Evolutionary conservation across 2,797 vertebrate genomes (phyloP).

Genomic region (Danio albolineatus): DNA sequence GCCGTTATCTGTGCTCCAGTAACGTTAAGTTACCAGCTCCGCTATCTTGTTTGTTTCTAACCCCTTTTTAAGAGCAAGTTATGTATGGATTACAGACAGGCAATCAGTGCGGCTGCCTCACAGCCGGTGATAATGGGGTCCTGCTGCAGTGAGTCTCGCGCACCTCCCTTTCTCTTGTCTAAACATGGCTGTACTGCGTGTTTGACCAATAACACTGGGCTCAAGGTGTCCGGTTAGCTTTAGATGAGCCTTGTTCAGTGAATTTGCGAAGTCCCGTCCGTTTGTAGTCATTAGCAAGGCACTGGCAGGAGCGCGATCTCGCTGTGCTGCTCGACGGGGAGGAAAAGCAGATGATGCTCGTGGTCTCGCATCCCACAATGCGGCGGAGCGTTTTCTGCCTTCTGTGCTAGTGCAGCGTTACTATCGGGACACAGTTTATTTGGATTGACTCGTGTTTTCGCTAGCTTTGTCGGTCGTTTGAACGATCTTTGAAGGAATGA

Average conservation of each 20-base stretch:
- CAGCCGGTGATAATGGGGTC: constrained; percentile 71
- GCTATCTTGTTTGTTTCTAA: not conserved
- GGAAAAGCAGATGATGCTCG: constrained; percentile 33
- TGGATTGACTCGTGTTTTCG: not conserved
- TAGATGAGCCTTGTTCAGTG: not conserved
- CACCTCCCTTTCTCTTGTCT: constrained; percentile 58
- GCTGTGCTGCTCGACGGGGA: constrained; percentile 69
- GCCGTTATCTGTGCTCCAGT: not conserved
- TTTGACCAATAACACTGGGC: constrained; percentile 51
- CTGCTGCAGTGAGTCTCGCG: constrained; percentile 58
- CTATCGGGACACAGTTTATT: not conserved
- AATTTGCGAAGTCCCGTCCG: not conserved
- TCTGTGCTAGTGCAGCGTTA: not conserved
- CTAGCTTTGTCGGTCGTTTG: not conserved
- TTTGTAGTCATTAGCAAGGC: constrained; percentile 12
- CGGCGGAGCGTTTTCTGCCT: constrained; percentile 15
- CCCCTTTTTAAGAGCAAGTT: not conserved
- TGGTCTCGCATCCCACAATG: constrained; percentile 22
- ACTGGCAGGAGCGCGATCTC: constrained; percentile 36
- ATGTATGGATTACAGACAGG: constrained; percentile 70
- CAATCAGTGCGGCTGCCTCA: constrained; percentile 68
- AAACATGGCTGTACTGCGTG: constrained; percentile 70
- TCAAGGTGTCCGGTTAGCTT: constrained; percentile 11
- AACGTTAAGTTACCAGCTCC: not conserved
- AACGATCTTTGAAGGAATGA: constrained; percentile 5